phyloP scores from a whole-genome alignment of 1,140 invertebrate genomes.

The Drosophila truncata region DNA sequence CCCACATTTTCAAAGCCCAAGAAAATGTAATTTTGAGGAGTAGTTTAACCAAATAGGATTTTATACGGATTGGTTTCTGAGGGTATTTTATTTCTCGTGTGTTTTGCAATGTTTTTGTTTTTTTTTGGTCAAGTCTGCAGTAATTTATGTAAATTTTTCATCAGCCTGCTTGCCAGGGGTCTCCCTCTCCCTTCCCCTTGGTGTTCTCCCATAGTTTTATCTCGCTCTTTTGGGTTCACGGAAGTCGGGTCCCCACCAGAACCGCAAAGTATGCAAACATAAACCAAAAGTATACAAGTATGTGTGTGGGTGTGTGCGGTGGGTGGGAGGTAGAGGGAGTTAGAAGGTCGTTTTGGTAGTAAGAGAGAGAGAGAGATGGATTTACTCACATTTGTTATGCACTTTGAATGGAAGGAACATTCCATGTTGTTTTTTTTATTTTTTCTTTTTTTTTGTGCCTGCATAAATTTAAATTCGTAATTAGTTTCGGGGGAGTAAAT shows the following conservation, averaged over 20 bases:
- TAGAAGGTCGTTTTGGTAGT: neutral
- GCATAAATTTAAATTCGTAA: slow-evolving; percentile 59
- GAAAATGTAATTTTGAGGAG: neutral
- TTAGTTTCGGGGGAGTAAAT: slow-evolving; percentile 55
- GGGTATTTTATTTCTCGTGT: slow-evolving; percentile 6
- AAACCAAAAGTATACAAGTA: slow-evolving; percentile 31
- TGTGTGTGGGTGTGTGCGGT: neutral
- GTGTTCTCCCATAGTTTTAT: slow-evolving; percentile 20
- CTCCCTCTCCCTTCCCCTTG: neutral
- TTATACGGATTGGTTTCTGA: neutral
- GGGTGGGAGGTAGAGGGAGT: neutral
- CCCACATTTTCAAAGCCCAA: no score
- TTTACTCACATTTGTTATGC: slow-evolving; percentile 54
- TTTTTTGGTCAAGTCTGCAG: slow-evolving; percentile 25
- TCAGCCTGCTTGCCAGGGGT: slow-evolving; percentile 10
- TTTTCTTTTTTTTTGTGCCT: slow-evolving; percentile 9
- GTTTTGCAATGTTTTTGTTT: slow-evolving; percentile 4
- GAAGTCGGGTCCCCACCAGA: slow-evolving; percentile 27
- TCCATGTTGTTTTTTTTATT: slow-evolving; percentile 7
- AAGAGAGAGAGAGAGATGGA: slow-evolving; percentile 21
- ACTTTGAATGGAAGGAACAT: slow-evolving; percentile 43
- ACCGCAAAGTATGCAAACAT: slow-evolving; percentile 56
- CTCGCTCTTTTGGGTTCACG: slow-evolving; percentile 23
- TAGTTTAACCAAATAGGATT: neutral
- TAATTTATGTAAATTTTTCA: slow-evolving; percentile 63